Evolutionary conservation across 2,888 invertebrate genomes (phyloP), one percentile per base, ranked within the genome.

Genomic region (Erebia aethiops): DNA sequence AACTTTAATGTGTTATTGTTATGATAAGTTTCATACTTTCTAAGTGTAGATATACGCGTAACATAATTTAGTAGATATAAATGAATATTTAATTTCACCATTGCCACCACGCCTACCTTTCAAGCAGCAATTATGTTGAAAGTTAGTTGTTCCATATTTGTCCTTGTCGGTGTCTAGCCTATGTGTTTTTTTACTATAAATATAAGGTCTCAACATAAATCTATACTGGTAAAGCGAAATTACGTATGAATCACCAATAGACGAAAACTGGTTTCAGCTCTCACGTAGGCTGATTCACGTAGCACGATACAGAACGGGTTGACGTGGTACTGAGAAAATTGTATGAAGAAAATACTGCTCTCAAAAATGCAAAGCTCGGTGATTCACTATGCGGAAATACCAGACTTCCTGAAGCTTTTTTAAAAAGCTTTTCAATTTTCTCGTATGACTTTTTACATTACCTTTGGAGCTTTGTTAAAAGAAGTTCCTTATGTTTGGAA

Each of bases 211-310:
- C 69, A 64, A 75, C 67, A 75, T 76, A 73, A 74, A 71, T 69
- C 73, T 71, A 74, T 71, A 71, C 67, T 71, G 68, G 62, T 56
- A 63, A 67, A 70, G 73, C 76, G 73, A 75, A 76, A 79, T 77
- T 78, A 82, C 80, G 77, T 82, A 84, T 81, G 82, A 78, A 77
- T 78, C 78, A 79, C 74, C 74, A 73, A 79, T 80, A 80, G 80
- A 78, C 78, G 73, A 80, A 84, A 90, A 90, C 89, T 81, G 82
- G 90, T 89, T 83, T 76, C 78, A 77, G 76, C 76, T 77, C 74
- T 73, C 76, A 76, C 74, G 74, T 70, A 71, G 76, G 75, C 79
- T 82, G 84, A 84, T 79, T 84, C 83, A 83, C 77, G 73, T 76
- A 69, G 67, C 60, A 67, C 64, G 76, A 77, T 75, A 77, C 74